Percentiles rank a stretch among this genome's conserved stretches.
phyloP scores from a whole-genome alignment of 2,113 vertebrate genomes.

The Furnarius figulus region DNA sequence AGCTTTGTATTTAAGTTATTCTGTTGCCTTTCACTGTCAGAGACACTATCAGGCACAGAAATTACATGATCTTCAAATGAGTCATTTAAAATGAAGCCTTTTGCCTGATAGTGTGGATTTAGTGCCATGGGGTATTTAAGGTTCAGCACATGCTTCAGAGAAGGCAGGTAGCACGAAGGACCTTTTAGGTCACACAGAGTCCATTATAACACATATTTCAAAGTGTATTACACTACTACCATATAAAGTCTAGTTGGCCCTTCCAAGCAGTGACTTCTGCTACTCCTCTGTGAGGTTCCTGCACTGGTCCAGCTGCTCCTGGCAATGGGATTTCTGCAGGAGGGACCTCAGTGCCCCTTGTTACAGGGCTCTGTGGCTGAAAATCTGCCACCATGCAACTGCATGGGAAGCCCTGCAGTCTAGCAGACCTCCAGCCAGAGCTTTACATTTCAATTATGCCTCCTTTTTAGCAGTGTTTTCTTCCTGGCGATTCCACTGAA shows the following conservation, averaged over 20 bases:
- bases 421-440: not conserved
- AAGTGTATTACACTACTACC: not conserved
- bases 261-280: not conserved
- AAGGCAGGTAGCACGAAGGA: not conserved
- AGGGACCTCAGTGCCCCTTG: not conserved
- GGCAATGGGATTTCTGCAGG: not conserved
- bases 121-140: not conserved
- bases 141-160: not conserved
- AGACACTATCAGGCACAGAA: constrained; percentile 34
- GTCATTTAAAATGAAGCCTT: not conserved
- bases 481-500: not conserved
- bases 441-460: not conserved
- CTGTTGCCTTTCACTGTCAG: constrained; percentile 72
- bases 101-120: not conserved
- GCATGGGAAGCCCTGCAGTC: not conserved
- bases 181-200: not conserved
- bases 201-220: fast-evolving
- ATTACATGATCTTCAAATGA: not conserved
- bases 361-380: not conserved
- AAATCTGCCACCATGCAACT: fast-evolving
- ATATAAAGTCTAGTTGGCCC: not conserved
- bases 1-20: constrained; percentile 73
- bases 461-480: not conserved
- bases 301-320: not conserved
- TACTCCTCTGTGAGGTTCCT: not conserved